phyloP scores from a whole-genome alignment of 1,140 invertebrate genomes.

The Chrysoperla carnea region DNA sequence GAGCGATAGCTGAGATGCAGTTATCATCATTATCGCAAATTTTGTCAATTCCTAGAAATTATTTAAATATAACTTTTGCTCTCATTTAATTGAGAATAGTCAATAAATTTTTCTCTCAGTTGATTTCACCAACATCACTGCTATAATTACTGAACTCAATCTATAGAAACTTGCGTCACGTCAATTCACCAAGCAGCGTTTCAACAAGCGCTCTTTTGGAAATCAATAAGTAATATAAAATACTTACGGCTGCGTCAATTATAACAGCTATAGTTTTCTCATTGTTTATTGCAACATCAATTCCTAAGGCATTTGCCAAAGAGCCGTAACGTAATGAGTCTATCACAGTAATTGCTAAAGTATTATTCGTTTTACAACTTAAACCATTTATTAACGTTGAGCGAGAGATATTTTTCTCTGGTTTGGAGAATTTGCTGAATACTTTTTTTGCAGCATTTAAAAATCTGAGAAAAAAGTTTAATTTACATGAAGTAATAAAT shows the following conservation, averaged over 20 bases:
- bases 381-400: slow-evolving; percentile 17
- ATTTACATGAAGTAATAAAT: too few relatives aligned
- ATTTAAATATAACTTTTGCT: slow-evolving; percentile 10
- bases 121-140: too few relatives aligned
- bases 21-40: too few relatives aligned
- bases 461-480: background rate
- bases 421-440: background rate
- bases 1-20: too few relatives aligned
- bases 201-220: too few relatives aligned
- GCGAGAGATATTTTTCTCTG: too few relatives aligned
- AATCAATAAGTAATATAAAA: too few relatives aligned
- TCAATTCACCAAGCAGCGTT: too few relatives aligned
- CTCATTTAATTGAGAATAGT: too few relatives aligned
- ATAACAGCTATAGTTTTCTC: slow-evolving; percentile 53
- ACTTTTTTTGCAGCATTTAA: slow-evolving; percentile 1
- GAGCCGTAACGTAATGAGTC: slow-evolving; percentile 49
- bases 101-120: too few relatives aligned
- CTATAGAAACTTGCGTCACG: too few relatives aligned
- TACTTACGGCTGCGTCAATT: slow-evolving; percentile 47
- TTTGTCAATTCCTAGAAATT: slow-evolving; percentile 1
- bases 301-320: slow-evolving; percentile 53
- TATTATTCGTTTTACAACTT: slow-evolving; percentile 41
- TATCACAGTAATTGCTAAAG: slow-evolving; percentile 47
- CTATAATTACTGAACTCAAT: too few relatives aligned
- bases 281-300: slow-evolving; percentile 35